Percentiles rank a stretch among this genome's conserved stretches.
phyloP scores from a whole-genome alignment of 2,888 invertebrate genomes.

The Dyspetes luteomarginatus region DNA sequence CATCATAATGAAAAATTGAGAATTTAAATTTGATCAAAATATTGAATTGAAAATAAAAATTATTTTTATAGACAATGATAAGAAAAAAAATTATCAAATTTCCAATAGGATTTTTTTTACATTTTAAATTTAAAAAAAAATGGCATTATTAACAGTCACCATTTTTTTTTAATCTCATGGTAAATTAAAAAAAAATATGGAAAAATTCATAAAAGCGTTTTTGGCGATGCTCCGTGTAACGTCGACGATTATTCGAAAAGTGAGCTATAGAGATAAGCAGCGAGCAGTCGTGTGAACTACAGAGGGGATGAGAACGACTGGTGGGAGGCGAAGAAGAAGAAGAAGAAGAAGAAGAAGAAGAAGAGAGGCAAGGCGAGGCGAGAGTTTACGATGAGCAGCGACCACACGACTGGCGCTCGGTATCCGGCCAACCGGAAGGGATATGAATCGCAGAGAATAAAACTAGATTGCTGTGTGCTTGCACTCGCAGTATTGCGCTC shows the following conservation, averaged over 20 bases:
- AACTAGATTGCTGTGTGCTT: slow-evolving; percentile 63
- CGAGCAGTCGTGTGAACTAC: background rate
- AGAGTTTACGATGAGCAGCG: slow-evolving; percentile 59
- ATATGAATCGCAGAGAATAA: slow-evolving; percentile 59
- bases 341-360: background rate
- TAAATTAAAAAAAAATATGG: too few species aligned
- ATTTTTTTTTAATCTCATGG: too few species aligned
- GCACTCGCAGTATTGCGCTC: slow-evolving; percentile 27
- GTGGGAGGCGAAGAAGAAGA: too few species aligned
- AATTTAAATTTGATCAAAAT: too few species aligned
- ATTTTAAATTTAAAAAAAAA: too few species aligned
- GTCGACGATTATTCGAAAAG: slow-evolving; percentile 38
- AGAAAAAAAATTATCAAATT: too few species aligned
- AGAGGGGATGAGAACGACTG: slow-evolving; percentile 5
- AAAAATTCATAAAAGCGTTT: too few species aligned
- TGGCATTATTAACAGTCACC: too few species aligned
- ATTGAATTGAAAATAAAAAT: too few species aligned
- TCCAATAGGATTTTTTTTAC: too few species aligned
- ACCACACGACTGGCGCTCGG: slow-evolving; percentile 15
- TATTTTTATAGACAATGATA: too few species aligned
- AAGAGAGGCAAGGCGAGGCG: slow-evolving; percentile 41
- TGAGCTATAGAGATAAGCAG: background rate
- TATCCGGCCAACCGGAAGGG: slow-evolving; percentile 58
- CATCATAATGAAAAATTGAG: too few species aligned
- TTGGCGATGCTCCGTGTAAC: background rate